Conservation (phyloP, 2,888 invertebrate genomes). For the Strigamia transsilvanica region DNA sequence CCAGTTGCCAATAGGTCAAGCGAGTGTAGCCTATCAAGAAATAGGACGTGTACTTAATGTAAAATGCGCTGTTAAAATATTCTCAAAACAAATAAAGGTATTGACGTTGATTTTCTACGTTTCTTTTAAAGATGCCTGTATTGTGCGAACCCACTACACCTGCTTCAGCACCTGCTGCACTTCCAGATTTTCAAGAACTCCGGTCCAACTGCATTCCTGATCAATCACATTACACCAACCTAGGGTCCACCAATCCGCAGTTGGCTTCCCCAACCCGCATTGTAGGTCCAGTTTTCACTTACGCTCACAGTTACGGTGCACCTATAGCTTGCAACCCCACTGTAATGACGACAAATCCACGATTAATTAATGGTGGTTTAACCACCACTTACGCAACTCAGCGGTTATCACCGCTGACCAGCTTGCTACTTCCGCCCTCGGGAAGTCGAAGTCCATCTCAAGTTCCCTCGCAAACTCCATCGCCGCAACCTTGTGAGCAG, state of each 20-base stretch:
- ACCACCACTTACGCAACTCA: neutral
- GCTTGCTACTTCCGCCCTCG: neutral
- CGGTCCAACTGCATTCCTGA: constrained; percentile 41
- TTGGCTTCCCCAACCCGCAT: constrained; percentile 5
- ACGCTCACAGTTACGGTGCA: constrained; percentile 2
- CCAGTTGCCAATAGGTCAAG: constrained; percentile 51
- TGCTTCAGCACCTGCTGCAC: constrained; percentile 47
- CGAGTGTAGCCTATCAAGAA: neutral
- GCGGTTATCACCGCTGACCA: constrained; percentile 18
- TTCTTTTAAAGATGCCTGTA: constrained; percentile 33
- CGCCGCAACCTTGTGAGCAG: neutral
- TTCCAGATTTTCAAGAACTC: constrained; percentile 52
- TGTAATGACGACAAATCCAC: neutral
- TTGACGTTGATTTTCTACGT: neutral
- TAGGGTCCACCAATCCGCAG: neutral
- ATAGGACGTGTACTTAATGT: constrained; percentile 23
- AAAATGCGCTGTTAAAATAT: neutral
- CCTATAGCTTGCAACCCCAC: neutral
- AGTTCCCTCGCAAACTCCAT: neutral
- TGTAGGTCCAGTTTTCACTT: constrained; percentile 29
- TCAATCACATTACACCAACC: neutral
- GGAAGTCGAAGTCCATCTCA: constrained; percentile 13
- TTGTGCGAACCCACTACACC: constrained; percentile 51
- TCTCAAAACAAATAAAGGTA: neutral
- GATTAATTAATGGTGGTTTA: constrained; percentile 16